phyloP scores from a whole-genome alignment of 2,888 invertebrate genomes.

The Pandemis heparana region DNA sequence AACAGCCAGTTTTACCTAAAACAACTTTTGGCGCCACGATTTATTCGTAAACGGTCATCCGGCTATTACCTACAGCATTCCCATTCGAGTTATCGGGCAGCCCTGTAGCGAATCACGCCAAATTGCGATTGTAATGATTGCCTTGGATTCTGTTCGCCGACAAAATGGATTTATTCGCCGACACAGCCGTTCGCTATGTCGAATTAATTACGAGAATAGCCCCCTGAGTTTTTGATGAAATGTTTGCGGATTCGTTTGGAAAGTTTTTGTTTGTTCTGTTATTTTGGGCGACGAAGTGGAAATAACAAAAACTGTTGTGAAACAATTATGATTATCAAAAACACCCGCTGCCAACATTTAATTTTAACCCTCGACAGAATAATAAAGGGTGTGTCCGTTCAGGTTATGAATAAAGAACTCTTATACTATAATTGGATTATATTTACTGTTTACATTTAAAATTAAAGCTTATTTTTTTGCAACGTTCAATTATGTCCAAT shows the following conservation, averaged over 20 bases:
- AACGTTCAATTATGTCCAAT: too few relatives aligned
- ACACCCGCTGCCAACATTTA: neutral
- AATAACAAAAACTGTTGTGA: neutral
- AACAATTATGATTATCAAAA: neutral
- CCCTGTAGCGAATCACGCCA: constrained; percentile 8
- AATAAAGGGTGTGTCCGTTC: neutral
- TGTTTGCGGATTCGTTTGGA: neutral
- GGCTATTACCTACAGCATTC: constrained; percentile 2
- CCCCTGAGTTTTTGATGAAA: constrained; percentile 4
- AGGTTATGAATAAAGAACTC: neutral
- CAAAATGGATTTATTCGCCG: constrained; percentile 10
- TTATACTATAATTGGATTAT: too few relatives aligned
- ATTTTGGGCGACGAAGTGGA: neutral
- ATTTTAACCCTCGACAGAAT: neutral
- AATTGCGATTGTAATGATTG: constrained; percentile 6
- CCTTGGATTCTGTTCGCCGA: constrained; percentile 1
- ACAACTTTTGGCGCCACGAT: constrained; percentile 9
- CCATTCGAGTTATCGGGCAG: neutral
- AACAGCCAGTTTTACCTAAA: neutral
- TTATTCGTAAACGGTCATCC: constrained; percentile 4
- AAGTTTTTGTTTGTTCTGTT: neutral
- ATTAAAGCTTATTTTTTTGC: neutral
- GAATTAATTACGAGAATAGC: constrained; percentile 10
- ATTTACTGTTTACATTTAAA: too few relatives aligned
- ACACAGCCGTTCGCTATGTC: neutral